phyloP scores from a whole-genome alignment of 2,888 invertebrate species.

The Pyrrhosoma nymphula region DNA sequence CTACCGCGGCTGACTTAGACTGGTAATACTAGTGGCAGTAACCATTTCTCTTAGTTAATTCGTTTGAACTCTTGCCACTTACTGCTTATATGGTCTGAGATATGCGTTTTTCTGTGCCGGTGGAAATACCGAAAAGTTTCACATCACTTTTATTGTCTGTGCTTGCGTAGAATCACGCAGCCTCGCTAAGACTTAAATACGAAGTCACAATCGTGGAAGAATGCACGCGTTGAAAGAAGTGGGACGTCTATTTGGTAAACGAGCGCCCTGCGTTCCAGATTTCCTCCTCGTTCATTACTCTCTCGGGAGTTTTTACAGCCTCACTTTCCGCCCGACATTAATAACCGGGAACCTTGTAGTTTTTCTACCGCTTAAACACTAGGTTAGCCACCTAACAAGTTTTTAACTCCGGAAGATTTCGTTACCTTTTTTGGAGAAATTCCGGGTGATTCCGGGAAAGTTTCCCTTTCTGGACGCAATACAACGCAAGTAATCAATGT shows the following conservation, averaged over 20 bases:
- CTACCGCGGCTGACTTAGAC: no score
- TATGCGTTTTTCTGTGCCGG: neutral
- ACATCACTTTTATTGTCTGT: neutral
- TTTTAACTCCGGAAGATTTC: no score
- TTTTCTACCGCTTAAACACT: neutral
- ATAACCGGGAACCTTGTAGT: neutral
- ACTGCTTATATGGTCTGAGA: neutral
- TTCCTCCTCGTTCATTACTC: conserved; percentile 12
- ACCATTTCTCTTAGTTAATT: neutral
- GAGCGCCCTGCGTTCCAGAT: neutral
- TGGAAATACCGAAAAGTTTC: neutral
- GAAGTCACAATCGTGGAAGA: conserved; percentile 1
- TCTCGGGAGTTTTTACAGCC: neutral
- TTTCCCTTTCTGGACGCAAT: no score
- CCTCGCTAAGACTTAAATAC: neutral
- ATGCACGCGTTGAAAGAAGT: neutral
- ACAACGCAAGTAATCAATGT: no score
- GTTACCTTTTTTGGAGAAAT: no score
- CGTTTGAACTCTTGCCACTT: neutral
- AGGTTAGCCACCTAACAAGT: no score
- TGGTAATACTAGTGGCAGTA: neutral
- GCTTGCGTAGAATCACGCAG: neutral
- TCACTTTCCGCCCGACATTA: neutral
- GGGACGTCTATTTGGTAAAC: neutral
- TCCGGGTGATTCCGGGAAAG: no score